phyloP scores from a whole-genome alignment of 2,888 invertebrate species.

The Drosophila mayaguana region DNA sequence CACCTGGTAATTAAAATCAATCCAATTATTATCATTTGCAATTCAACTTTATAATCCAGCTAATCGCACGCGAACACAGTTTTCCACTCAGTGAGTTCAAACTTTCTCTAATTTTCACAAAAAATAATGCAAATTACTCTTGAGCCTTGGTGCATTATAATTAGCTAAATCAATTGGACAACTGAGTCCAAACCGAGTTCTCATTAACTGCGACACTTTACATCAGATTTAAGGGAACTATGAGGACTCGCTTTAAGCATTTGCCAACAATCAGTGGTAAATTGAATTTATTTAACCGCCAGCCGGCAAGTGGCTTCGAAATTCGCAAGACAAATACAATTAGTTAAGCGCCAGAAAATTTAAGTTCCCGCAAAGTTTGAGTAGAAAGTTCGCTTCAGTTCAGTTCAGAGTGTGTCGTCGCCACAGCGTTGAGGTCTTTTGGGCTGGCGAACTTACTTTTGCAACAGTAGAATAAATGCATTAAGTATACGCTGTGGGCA shows the following conservation, averaged over 20 bases:
- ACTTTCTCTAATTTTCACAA: constrained; percentile 22
- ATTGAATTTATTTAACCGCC: constrained; percentile 1
- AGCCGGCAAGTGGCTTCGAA: constrained; percentile 8
- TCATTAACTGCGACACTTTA: neutral
- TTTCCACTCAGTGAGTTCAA: constrained; percentile 52
- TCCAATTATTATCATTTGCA: neutral
- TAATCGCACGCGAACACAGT: constrained; percentile 49
- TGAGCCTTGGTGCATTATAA: constrained; percentile 10
- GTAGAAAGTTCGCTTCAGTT: constrained; percentile 9
- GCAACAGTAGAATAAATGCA: constrained; percentile 9
- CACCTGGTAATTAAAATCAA: neutral
- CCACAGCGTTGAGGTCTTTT: constrained; percentile 18
- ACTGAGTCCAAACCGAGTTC: neutral
- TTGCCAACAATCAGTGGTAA: constrained; percentile 5
- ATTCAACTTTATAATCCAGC: constrained; percentile 6
- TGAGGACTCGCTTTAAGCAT: neutral
- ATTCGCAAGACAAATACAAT: constrained; percentile 54
- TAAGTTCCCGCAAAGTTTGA: constrained; percentile 31
- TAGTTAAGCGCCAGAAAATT: constrained; percentile 38
- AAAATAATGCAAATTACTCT: neutral
- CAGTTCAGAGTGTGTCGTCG: too few species aligned
- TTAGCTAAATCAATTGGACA: neutral
- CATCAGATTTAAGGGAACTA: neutral
- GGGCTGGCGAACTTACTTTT: constrained; percentile 1
- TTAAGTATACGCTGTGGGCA: neutral